Base-by-base conservation (phyloP, 2,797 vertebrate species). In the Nyctalus aviator region DNA sequence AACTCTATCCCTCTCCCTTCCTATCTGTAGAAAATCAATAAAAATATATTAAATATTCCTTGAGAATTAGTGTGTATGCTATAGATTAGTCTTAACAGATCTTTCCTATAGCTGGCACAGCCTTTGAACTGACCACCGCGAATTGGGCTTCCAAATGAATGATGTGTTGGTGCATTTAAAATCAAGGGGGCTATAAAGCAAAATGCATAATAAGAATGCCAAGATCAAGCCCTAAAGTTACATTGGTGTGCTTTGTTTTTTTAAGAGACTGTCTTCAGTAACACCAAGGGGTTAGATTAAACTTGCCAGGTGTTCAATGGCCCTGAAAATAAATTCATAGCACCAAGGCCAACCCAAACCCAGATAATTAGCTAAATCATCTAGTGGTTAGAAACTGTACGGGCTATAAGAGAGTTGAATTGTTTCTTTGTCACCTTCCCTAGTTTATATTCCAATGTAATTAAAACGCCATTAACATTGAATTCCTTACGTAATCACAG, bases 391-490 rank as follows among this genome's bases (percentile, higher is more conserved):
- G 32, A 90, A 90, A 59, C 15, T 37, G 37, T 73, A 23, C 2
- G 0, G 37, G 35, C 30, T 20, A 32, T n/a, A 17, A 17, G 25
- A 73, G 57, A 90, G 44, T 87, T 27, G 14, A 5, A 18, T 84
- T 1, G 1, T 94, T 93, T 93, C 12, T 94, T 41, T 83, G 18
- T 75, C 84, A 86, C 44, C 21, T 13, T 44, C n/a, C 12, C 46
- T 3, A 83, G 81, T 64, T 87, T 85, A 27, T 44, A 66, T 57
- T 73, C 14, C 30, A 17, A 6, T 44, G 55, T 96, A 68, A 90
- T 93, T 82, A 96, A 93, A 94, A 81, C 44, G 7, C 48, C 86
- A 88, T 91, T 93, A 73, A 79, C 92, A 84, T 37, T 96, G 37
- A 89, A 55, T 75, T 84, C 13, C 59, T 95, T 92, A 53, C 4